These are phyloP conservation scores for Drosophila nannoptera DNA, from an alignment of 1,140 invertebrate genomes.

Conservation along the genomic window DNA sequence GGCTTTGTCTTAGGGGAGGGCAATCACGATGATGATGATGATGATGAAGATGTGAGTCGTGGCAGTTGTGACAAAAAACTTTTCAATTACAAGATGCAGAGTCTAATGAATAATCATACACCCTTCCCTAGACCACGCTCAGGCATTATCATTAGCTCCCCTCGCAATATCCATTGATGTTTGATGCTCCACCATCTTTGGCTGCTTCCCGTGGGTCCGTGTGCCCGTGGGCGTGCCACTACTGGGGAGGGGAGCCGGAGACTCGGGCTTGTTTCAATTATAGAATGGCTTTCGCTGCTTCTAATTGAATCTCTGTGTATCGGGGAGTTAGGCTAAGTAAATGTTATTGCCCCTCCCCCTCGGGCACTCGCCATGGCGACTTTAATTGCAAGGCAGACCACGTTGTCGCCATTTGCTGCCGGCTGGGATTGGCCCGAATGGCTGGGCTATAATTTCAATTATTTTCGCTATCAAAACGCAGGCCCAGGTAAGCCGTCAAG, in stretches of 20 bases:
- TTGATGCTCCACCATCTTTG: conserved; percentile 29
- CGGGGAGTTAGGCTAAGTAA: conserved; percentile 44
- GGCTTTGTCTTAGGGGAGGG: conserved; percentile 23
- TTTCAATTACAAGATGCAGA: conserved; percentile 63
- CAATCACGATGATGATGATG: conserved; percentile 2
- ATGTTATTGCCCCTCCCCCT: conserved; percentile 49
- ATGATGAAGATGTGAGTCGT: conserved; percentile 26
- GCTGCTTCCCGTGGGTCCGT: conserved; percentile 3
- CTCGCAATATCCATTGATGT: conserved; percentile 56
- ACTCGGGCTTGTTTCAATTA: conserved; percentile 58
- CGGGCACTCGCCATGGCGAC: conserved; percentile 25
- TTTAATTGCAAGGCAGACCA: conserved; percentile 43
- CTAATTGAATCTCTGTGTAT: conserved; percentile 64
- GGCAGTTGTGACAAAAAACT: conserved; percentile 43
- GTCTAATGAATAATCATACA: conserved; percentile 58
- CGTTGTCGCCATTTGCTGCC: conserved; percentile 22
- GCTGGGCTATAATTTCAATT: conserved; percentile 21
- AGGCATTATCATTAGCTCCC: conserved; percentile 18
- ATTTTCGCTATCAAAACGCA: conserved; percentile 6
- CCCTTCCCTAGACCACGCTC: neutral
- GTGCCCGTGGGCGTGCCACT: conserved; percentile 8
- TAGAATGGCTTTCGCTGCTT: conserved; percentile 62
- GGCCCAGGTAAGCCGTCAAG: neutral
- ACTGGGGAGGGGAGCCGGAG: neutral
- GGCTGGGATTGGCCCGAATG: conserved; percentile 19